Evolutionary conservation across 2,113 vertebrate species (phyloP).

Genomic region (Mugil cephalus): DNA sequence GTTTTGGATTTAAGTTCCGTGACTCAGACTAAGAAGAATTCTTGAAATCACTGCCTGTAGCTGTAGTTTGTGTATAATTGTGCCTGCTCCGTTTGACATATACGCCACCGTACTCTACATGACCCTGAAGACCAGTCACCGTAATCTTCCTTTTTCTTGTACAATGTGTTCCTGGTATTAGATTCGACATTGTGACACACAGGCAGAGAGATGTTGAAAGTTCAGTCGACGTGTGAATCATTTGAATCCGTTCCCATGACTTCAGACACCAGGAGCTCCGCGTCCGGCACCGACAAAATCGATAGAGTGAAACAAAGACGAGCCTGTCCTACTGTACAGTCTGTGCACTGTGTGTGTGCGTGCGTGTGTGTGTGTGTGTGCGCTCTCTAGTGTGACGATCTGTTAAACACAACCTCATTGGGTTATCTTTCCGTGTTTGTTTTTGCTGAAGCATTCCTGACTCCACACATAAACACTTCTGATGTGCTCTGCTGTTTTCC

Average conservation of each 20-base stretch:
- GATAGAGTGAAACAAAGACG: slow-evolving; percentile 41
- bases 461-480: slow-evolving; percentile 39
- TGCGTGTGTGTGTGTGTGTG: slow-evolving; percentile 16
- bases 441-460: slow-evolving; percentile 33
- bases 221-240: slow-evolving; percentile 49
- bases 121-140: too few relatives aligned
- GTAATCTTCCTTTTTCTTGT: slow-evolving; percentile 1
- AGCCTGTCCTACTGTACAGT: slow-evolving; percentile 37
- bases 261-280: slow-evolving; percentile 37
- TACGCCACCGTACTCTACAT: neutral
- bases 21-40: too few relatives aligned
- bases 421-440: slow-evolving; percentile 53
- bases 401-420: slow-evolving; percentile 8
- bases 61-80: too few relatives aligned
- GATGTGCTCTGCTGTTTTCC: slow-evolving; percentile 2
- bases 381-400: slow-evolving; percentile 4
- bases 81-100: too few relatives aligned
- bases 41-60: neutral
- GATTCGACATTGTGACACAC: neutral
- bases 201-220: slow-evolving; percentile 8
- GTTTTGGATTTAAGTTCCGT: neutral
- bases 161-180: slow-evolving; percentile 13
- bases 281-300: slow-evolving; percentile 24
- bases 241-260: slow-evolving; percentile 40
- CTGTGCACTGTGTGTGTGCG: neutral